Percentiles rank a stretch among this genome's conserved stretches.
phyloP scores from a whole-genome alignment of 2,888 invertebrate species.

The Drosophila basisetae region DNA sequence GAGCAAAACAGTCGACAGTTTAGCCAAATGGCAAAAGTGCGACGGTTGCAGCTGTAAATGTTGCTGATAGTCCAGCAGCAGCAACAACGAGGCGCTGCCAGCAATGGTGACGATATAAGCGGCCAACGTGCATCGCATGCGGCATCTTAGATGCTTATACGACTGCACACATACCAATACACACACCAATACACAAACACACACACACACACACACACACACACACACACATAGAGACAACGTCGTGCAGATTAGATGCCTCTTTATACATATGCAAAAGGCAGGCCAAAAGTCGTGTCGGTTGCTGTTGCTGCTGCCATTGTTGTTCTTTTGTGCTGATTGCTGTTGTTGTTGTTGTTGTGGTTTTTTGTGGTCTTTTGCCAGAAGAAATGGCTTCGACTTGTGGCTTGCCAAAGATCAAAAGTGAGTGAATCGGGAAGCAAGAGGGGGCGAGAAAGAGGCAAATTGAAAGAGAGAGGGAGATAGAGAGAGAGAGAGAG shows the following conservation, averaged over 20 bases:
- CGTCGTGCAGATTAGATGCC: slow-evolving; percentile 72
- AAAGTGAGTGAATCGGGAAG: slow-evolving; percentile 42
- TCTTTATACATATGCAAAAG: slow-evolving; percentile 76
- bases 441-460: neutral
- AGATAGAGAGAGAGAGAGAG: slow-evolving; percentile 26
- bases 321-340: slow-evolving; percentile 58
- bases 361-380: slow-evolving; percentile 28
- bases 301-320: slow-evolving; percentile 55
- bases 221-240: slow-evolving; percentile 26
- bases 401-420: slow-evolving; percentile 55
- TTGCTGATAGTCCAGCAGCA: slow-evolving; percentile 25
- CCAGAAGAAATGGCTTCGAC: slow-evolving; percentile 58
- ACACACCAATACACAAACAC: slow-evolving; percentile 16
- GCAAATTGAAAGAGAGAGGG: neutral
- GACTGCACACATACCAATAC: slow-evolving; percentile 37
- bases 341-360: slow-evolving; percentile 46
- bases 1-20: slow-evolving; percentile 52
- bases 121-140: slow-evolving; percentile 68
- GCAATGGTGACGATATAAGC: slow-evolving; percentile 78
- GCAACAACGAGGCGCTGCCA: slow-evolving; percentile 53
- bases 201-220: slow-evolving; percentile 38
- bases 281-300: slow-evolving; percentile 60
- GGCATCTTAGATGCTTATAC: slow-evolving; percentile 79
- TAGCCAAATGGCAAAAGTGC: slow-evolving; percentile 58
- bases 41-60: slow-evolving; percentile 25